Evolutionary conservation across 2,113 vertebrate genomes (phyloP).

Genomic region (Sylvia atricapilla): DNA sequence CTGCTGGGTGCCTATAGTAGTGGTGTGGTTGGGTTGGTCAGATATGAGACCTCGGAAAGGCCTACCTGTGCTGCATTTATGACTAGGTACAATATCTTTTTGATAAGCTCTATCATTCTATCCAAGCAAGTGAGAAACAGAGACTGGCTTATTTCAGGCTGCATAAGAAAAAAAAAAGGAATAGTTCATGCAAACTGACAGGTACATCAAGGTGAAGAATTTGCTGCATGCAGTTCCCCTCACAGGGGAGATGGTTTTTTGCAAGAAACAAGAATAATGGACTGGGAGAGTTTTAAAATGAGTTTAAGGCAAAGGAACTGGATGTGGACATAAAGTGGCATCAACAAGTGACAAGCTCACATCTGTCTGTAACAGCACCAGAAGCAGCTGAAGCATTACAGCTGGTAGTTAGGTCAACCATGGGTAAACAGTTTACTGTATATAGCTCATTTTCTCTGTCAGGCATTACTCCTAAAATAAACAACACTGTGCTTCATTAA

Average conservation of each 20-base stretch:
- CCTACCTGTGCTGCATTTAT: background rate
- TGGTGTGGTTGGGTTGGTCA: background rate
- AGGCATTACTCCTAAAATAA: background rate
- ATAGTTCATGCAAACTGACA: background rate
- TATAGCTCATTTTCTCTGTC: background rate
- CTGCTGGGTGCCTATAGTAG: background rate
- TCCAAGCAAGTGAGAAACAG: background rate
- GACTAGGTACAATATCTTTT: background rate
- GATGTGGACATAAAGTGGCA: background rate
- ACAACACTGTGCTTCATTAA: background rate
- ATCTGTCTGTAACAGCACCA: background rate
- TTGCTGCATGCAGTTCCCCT: background rate
- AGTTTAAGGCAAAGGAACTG: background rate
- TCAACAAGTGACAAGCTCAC: background rate
- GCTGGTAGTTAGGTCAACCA: background rate
- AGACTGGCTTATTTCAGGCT: background rate
- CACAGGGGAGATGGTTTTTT: background rate
- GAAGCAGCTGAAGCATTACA: background rate
- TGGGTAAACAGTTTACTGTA: rapidly evolving
- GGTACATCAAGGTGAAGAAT: background rate
- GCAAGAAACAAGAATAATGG: background rate
- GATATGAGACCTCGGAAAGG: background rate
- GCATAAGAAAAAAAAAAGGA: background rate
- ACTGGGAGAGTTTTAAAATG: background rate
- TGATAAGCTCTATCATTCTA: background rate